These are phyloP conservation scores for Nemoura dubitans DNA, from an alignment of 2,888 invertebrate genomes.

Conservation along the genomic window DNA sequence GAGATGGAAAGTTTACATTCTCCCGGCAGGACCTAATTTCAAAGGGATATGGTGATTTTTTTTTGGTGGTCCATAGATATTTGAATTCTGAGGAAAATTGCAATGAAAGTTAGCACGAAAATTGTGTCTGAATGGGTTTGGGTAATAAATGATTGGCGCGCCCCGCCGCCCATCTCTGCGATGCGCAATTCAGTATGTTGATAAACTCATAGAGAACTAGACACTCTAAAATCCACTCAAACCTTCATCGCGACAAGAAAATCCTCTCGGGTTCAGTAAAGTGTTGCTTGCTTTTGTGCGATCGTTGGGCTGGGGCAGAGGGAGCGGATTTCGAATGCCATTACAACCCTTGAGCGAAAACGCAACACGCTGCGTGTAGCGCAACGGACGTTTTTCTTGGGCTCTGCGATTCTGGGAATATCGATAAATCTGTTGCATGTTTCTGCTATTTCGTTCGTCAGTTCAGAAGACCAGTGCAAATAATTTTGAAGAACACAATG, in stretches of 20 bases:
- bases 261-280: constrained; percentile 49
- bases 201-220: constrained; percentile 39
- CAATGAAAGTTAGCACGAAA: not conserved
- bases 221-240: constrained; percentile 48
- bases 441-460: not conserved
- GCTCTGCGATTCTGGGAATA: not conserved
- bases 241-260: constrained; percentile 51
- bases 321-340: constrained; percentile 15
- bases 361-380: not conserved
- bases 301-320: constrained; percentile 2
- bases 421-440: not conserved
- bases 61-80: not conserved
- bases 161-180: not conserved
- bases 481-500: too few species aligned
- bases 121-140: not conserved
- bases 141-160: constrained; percentile 3
- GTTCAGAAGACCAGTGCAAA: too few species aligned
- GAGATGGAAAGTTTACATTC: not conserved
- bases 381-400: not conserved
- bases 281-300: constrained; percentile 40
- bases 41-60: constrained; percentile 9
- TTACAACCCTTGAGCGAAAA: constrained; percentile 23
- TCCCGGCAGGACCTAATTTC: not conserved
- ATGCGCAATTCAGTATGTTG: not conserved
- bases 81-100: not conserved